phyloP scores from a whole-genome alignment of 2,113 vertebrate species.

The Bungarus multicinctus region DNA sequence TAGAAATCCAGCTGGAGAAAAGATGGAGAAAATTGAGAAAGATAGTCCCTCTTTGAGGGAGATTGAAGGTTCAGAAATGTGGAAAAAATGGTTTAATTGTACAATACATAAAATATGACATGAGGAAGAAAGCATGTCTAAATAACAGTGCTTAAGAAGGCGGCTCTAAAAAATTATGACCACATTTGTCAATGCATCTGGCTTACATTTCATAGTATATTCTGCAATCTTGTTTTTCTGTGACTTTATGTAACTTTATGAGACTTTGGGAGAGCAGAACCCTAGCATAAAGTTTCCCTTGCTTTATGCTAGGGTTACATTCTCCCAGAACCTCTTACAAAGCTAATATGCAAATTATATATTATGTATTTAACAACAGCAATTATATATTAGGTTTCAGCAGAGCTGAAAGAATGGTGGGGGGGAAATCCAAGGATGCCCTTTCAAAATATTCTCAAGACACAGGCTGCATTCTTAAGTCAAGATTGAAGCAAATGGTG shows the following conservation, averaged over 20 bases:
- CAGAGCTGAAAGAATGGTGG: not conserved
- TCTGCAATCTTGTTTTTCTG: not conserved
- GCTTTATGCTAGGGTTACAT: not conserved
- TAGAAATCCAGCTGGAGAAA: not conserved
- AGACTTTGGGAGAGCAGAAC: not conserved
- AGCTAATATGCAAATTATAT: not conserved
- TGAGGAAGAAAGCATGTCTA: not conserved
- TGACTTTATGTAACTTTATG: not conserved
- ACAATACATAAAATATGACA: not conserved
- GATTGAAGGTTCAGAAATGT: not conserved
- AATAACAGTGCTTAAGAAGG: not conserved
- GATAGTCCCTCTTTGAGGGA: not conserved
- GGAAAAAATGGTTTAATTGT: not conserved
- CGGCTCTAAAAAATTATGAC: not conserved
- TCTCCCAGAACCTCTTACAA: not conserved
- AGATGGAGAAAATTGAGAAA: not conserved
- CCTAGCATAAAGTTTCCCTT: not conserved
- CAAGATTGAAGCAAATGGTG: not conserved
- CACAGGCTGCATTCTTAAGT: not conserved
- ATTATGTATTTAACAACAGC: not conserved
- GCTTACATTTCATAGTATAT: not conserved
- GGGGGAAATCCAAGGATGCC: not conserved
- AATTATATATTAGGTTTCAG: not conserved
- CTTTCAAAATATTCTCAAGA: not conserved
- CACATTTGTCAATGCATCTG: not conserved